Evolutionary conservation across 2,113 vertebrate species (phyloP).

Genomic region (Petrocephalus microphthalmus): DNA sequence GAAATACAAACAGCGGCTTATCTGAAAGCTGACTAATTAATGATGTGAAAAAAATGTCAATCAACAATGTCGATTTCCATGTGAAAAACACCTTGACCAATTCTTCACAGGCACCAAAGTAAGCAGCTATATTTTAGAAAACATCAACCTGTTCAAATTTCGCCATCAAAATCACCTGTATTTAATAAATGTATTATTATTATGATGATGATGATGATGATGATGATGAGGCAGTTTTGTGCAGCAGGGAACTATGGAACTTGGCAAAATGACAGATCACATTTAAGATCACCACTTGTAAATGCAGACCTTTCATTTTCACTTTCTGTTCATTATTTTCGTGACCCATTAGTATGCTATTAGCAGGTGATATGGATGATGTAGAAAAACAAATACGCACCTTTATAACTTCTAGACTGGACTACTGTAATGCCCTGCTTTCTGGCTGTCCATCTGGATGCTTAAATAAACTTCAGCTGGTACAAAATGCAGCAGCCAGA

Average conservation of each 20-base stretch:
- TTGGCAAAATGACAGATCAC: not conserved
- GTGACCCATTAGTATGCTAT: no score
- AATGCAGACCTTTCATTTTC: not conserved
- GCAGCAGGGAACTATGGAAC: not conserved
- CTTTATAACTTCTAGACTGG: no score
- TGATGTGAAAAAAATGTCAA: not conserved
- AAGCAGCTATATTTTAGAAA: not conserved
- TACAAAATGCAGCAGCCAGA: no score
- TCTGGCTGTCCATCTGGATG: no score
- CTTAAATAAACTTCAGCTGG: no score
- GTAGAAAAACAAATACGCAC: no score
- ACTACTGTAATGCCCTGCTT: no score
- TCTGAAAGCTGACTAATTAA: not conserved
- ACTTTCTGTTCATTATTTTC: no score
- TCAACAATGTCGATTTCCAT: not conserved
- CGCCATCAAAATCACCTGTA: not conserved
- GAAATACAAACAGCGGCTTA: not conserved
- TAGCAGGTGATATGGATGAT: not conserved
- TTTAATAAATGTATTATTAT: not conserved
- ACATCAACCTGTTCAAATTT: not conserved
- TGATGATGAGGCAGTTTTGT: not conserved
- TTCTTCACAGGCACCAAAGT: not conserved
- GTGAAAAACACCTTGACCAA: not conserved
- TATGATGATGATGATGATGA: not conserved
- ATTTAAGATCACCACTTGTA: not conserved